A percentile compares a stretch with the other conserved stretches of the same genome.
These are phyloP conservation scores for Morbakka virulenta DNA, from an alignment of 30 jellyfish, hydroid and myxozoan species.

Conservation along the genomic window DNA sequence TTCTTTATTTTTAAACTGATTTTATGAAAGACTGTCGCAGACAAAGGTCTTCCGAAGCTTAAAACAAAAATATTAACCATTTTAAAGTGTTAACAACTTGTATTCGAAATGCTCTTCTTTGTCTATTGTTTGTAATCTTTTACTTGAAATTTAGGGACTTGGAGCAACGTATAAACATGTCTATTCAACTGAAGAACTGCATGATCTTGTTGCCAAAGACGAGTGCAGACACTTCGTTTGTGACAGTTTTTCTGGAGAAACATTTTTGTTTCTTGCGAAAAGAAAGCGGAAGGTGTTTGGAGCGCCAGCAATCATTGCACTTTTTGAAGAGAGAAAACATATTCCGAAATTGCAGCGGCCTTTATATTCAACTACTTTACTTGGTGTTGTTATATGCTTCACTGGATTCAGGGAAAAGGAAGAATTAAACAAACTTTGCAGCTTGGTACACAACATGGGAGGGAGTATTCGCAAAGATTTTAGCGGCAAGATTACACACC, in stretches of 20 bases:
- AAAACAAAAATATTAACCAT: no score
- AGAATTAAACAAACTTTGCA: slow-evolving; percentile 81
- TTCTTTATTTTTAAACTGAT: no score
- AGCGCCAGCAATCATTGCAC: slow-evolving; percentile 76
- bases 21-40: no score
- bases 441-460: slow-evolving; percentile 95
- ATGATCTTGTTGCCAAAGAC: slow-evolving; percentile 35
- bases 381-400: slow-evolving; percentile 95
- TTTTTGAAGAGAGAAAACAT: slow-evolving; percentile 33
- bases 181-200: slow-evolving; percentile 66
- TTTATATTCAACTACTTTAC: slow-evolving; percentile 78
- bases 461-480: slow-evolving; percentile 97
- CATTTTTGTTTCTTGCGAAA: slow-evolving; percentile 59
- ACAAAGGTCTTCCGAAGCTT: no score
- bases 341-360: slow-evolving; percentile 85
- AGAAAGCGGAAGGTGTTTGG: slow-evolving; percentile 83
- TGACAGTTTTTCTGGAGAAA: slow-evolving; percentile 68
- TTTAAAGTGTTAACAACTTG: no score
- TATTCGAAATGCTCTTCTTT: no score
- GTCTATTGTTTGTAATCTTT: no score
- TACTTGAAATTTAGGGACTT: slow-evolving; percentile 65
- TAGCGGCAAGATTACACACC: slow-evolving; percentile 91
- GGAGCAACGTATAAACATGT: slow-evolving; percentile 55
- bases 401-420: slow-evolving; percentile 95
- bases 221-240: slow-evolving; percentile 73